Evolutionary conservation across 2,797 vertebrate genomes (phyloP).

Genomic region (Mastacembelus armatus): DNA sequence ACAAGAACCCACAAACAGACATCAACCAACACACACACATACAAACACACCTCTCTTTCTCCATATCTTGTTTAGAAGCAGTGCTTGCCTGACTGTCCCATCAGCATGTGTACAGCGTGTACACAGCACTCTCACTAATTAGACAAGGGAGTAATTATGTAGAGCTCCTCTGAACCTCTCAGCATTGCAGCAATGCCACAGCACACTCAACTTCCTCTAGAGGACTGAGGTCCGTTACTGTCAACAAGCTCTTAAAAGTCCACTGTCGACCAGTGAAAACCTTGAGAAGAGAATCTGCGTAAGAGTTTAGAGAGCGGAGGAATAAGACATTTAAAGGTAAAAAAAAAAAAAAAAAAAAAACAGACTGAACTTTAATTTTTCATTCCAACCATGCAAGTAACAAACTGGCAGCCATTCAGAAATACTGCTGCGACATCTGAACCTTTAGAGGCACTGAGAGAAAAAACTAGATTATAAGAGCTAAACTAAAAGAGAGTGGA

Average conservation of each 20-base stretch:
- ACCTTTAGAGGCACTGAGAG: conserved; percentile 15
- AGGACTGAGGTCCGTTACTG: conserved; percentile 70
- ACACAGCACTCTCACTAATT: conserved; percentile 88
- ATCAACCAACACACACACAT: conserved; percentile 34
- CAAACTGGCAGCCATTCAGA: conserved; percentile 29
- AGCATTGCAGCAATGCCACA: conserved; percentile 55
- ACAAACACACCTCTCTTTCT: conserved; percentile 43
- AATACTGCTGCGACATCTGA: conserved; percentile 24
- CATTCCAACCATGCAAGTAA: conserved; percentile 42
- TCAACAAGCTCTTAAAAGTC: conserved; percentile 76
- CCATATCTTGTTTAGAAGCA: conserved; percentile 80
- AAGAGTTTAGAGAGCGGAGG: conserved; percentile 53
- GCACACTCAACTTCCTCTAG: conserved; percentile 55
- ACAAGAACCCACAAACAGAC: conserved; percentile 23
- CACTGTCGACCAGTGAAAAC: conserved; percentile 58
- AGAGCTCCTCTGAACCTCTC: conserved; percentile 72
- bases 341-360: conserved; percentile 67
- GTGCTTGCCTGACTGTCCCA: conserved; percentile 82
- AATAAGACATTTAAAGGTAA: conserved; percentile 63
- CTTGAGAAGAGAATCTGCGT: conserved; percentile 53
- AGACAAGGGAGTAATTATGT: conserved; percentile 88
- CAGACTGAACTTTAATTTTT: conserved; percentile 27
- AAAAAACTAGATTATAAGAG: neutral
- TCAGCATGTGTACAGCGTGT: conserved; percentile 84
- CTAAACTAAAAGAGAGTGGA: neutral